These are phyloP conservation scores for Perithous albicinctus DNA, from an alignment of 2,888 invertebrate species.

Conservation along the genomic window DNA sequence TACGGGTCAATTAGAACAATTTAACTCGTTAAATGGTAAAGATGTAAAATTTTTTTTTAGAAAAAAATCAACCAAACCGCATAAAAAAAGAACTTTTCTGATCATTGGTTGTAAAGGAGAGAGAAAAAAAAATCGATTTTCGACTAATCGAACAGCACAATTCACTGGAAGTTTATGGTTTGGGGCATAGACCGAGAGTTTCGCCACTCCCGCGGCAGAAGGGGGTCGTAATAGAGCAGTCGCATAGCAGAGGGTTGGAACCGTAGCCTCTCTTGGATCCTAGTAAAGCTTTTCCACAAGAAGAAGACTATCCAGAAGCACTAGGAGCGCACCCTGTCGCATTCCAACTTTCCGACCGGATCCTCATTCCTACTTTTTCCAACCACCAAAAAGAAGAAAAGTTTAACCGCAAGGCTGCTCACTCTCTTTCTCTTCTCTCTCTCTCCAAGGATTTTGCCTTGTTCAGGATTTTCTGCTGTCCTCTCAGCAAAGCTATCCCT, in stretches of 20 bases:
- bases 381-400: constrained; percentile 35
- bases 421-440: too few relatives aligned
- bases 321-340: constrained; percentile 24
- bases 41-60: too few relatives aligned
- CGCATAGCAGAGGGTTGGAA: background rate
- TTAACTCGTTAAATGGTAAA: too few relatives aligned
- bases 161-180: too few relatives aligned
- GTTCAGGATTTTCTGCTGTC: constrained; percentile 20
- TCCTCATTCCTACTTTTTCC: constrained; percentile 58
- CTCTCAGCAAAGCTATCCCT: background rate
- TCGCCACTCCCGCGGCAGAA: constrained; percentile 67
- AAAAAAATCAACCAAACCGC: too few relatives aligned
- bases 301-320: constrained; percentile 20
- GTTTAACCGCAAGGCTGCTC: constrained; percentile 51
- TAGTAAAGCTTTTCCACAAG: background rate
- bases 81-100: too few relatives aligned
- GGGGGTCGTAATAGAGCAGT: background rate
- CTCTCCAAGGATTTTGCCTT: constrained; percentile 30
- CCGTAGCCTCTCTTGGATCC: background rate
- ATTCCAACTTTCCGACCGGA: constrained; percentile 62
- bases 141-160: too few relatives aligned
- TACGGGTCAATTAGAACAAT: too few relatives aligned
- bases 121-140: too few relatives aligned
- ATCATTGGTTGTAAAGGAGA: too few relatives aligned
- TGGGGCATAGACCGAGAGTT: constrained; percentile 22